Evolutionary conservation across 2,888 invertebrate species (phyloP), one percentile per base, ranked within the genome.

Genomic region (Thymelicus sylvestris): DNA sequence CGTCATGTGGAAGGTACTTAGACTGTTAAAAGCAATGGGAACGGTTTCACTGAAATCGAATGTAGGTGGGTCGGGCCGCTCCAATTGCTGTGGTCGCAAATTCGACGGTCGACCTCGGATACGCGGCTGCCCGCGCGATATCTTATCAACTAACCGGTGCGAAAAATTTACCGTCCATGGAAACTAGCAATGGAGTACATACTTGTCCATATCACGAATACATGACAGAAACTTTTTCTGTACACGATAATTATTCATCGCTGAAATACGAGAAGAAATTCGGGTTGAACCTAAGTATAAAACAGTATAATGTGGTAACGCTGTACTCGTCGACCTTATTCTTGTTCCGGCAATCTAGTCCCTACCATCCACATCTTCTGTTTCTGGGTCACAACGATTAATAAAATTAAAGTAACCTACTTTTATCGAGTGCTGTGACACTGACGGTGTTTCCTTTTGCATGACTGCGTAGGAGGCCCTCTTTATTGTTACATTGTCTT

Each of bases 11-110:
- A 31, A 31, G 31, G 86, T 89, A 89, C 87, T 86, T 90, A 88
- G 87, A 81, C 83, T 84, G 89, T 89, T 89, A 88, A 87, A 89
- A 87, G 83, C 84, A 85, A 89, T 88, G 88, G 89, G 89, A 91
- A 89, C 83, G 88, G 88, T 88, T 52, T 85, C 84, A 85, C 85
- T 85, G 84, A 85, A 85, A 82, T 85, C 79, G 81, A 87, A 90
- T 89, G 88, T 92, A 90, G 92, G 92, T 92, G 90, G 90, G 83
- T 89, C 88, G 89, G 89, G 84, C 85, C 87, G 92, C 90, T 91
- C 92, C 86, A 91, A 90, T 92, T 92, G 88, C 87, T 82, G 85
- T 88, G 84, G 87, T 89, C 85, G 92, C 90, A 86, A 92, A 91
- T 91, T 81, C 89, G 91, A 89, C 86, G 85, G 87, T 86, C 87